Base-by-base conservation (phyloP, 1,140 invertebrate genomes). In the Aplysia californica region DNA sequence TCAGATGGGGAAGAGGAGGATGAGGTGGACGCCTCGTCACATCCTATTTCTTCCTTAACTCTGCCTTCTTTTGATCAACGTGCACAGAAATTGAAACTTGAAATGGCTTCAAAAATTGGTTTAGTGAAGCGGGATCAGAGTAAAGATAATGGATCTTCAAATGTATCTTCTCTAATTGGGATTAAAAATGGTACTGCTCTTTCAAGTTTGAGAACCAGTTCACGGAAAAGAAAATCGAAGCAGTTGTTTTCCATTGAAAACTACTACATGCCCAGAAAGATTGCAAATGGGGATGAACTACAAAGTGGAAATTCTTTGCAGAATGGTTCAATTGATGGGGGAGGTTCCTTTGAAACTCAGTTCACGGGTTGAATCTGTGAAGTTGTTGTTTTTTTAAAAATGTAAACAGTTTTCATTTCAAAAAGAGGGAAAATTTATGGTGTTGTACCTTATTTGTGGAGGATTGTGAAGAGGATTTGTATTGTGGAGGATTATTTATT, bases 191-290 rank as follows among this genome's bases (percentile, higher is more conserved):
- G n/a, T n/a, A n/a, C n/a, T n/a, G n/a, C 44, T 50, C 31, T 38
- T 35, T 56, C 64, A 21, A 56, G 50, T 36, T 78, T 85, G 2
- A 78, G 86, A 61, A 80, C 79, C 23, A 88, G 87, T 78, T 80
- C 81, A 3, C 72, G 87, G 23, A 85, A 83, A 58, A 74, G 86
- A n/a, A 87, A 86, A 77, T 75, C 77, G 20, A 88, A 86, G 81
- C 86, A 87, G 58, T 77, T 87, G n/a, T 86, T 85, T 79, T 81
- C 84, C 18, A 84, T 88, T 70, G 87, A 88, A 76, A 85, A 87
- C 39, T 88, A 88, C 26, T 64, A 66, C 41, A 75, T 38, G 39
- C 58, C 4, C 39, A 72, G 4, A 72, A 26, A 61, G 20, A 2
- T 23, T 21, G 55, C 33, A 35, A 38, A 61, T 2, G 70, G 56